Base-by-base conservation (phyloP, 2,888 invertebrate genomes). In the Cosmorhoe ocellata region DNA sequence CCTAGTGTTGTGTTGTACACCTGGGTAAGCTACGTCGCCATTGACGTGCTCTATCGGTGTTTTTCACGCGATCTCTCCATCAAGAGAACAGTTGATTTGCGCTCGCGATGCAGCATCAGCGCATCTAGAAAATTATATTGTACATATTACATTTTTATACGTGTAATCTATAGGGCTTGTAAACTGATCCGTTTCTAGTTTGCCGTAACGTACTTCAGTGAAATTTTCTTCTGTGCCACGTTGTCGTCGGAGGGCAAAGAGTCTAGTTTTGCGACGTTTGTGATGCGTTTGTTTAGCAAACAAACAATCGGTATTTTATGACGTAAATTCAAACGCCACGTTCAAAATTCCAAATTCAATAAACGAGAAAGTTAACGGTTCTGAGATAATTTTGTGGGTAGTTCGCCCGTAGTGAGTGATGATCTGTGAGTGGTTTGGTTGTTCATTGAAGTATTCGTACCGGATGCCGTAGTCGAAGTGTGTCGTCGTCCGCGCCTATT, bases 1-100 rank as follows among this genome's bases (percentile, higher is more conserved):
- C 33, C 48, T 46, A 51, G 56, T 54, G 49, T 58, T 59, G 54
- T 54, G 49, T 56, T 60, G 57, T 59, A 55, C 61, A 62, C 59
- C 62, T 65, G 62, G 57, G 48, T 58, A 61, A 51, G 45, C 50
- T 59, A 56, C 59, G 46, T 53, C 47, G 44, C 64, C 79, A 78
- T 78, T 76, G 78, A 77, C 74, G 80, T 84, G 84, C 75, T 81
- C 73, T 79, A 81, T 78, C 68, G 79, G 71, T 70, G 81, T 81
- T 86, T 87, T 88, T 83, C 88, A 86, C 83, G 86, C 87, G 88
- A 89, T 89, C 88, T 90, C 89, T 84, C 88, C 71, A 66, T 74
- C 70, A 81, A 60, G 84, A 87, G 86, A 86, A 74, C 86, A 88
- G 88, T 87, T 75, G 73, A 54, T 61, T 63, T 74, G 81, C 81